A percentile compares a stretch with the other conserved stretches of the same genome.
phyloP scores from a whole-genome alignment of 2,797 vertebrate species.

The Alectoris magna region DNA sequence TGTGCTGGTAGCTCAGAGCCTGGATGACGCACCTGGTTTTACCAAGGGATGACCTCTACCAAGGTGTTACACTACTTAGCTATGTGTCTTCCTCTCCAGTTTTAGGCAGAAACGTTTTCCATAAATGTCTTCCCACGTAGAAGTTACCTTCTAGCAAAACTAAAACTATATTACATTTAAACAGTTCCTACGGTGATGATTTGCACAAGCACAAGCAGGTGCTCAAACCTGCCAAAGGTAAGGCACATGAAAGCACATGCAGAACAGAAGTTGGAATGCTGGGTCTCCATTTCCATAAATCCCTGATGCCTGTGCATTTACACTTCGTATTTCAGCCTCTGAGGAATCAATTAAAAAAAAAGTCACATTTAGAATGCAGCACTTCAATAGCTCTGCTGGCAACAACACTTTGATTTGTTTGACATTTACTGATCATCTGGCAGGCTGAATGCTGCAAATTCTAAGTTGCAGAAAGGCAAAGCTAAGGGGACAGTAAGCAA shows the following conservation, averaged over 20 bases:
- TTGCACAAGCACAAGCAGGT: neutral
- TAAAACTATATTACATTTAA: neutral
- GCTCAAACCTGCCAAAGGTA: neutral
- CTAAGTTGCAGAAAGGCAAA: slow-evolving; percentile 26
- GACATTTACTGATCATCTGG: slow-evolving; percentile 61
- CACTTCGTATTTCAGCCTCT: neutral
- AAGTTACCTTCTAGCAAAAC: neutral
- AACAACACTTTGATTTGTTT: slow-evolving; percentile 40
- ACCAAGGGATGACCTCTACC: neutral
- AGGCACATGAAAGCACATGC: accelerated
- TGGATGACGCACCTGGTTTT: neutral
- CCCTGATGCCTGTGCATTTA: neutral
- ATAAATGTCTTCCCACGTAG: accelerated
- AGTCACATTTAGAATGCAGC: neutral
- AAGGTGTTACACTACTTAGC: neutral
- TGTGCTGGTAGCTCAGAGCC: neutral
- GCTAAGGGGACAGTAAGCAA: neutral
- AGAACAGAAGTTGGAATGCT: neutral
- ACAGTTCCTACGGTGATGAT: neutral
- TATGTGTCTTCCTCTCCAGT: neutral
- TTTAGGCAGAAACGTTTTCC: neutral
- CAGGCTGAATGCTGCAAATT: slow-evolving; percentile 15
- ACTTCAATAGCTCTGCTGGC: slow-evolving; percentile 50
- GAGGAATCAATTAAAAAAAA: slow-evolving; percentile 11
- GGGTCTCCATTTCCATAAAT: neutral